These are phyloP conservation scores for Euproctis similis DNA, from an alignment of 2,888 invertebrate genomes.

Conservation along the genomic window DNA sequence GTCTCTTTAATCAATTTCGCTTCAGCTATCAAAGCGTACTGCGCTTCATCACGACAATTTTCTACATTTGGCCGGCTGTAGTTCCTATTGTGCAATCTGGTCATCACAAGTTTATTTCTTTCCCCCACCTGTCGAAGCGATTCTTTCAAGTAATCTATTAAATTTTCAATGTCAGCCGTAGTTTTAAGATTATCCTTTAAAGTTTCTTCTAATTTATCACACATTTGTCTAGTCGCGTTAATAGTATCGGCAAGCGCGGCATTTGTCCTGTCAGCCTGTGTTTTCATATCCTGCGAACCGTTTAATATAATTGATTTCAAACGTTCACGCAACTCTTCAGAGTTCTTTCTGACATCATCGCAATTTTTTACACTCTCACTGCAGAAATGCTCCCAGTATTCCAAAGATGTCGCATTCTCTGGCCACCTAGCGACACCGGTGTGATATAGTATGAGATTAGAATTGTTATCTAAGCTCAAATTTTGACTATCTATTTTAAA, in stretches of 20 bases:
- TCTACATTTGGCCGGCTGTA: conserved; percentile 85
- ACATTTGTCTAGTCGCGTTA: conserved; percentile 82
- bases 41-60: conserved; percentile 87
- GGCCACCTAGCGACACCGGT: conserved; percentile 88
- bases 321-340: conserved; percentile 79
- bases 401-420: conserved; percentile 79
- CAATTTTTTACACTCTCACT: conserved; percentile 84
- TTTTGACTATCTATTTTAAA: conserved; percentile 82
- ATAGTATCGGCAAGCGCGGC: conserved; percentile 82
- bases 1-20: conserved; percentile 77
- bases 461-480: conserved; percentile 79
- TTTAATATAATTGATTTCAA: conserved; percentile 84
- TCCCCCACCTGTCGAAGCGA: conserved; percentile 82
- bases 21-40: conserved; percentile 84
- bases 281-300: conserved; percentile 85
- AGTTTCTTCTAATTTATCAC: conserved; percentile 81
- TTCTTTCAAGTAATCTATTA: conserved; percentile 81
- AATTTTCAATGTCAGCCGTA: conserved; percentile 84
- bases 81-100: conserved; percentile 83
- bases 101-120: conserved; percentile 88
- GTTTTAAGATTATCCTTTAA: conserved; percentile 82
- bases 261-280: conserved; percentile 89
- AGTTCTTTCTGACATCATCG: conserved; percentile 83
- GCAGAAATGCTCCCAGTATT: conserved; percentile 90
- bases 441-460: conserved; percentile 81